Evolutionary conservation across 2,113 vertebrate genomes (phyloP).

Genomic region (Xyrauchen texanus): DNA sequence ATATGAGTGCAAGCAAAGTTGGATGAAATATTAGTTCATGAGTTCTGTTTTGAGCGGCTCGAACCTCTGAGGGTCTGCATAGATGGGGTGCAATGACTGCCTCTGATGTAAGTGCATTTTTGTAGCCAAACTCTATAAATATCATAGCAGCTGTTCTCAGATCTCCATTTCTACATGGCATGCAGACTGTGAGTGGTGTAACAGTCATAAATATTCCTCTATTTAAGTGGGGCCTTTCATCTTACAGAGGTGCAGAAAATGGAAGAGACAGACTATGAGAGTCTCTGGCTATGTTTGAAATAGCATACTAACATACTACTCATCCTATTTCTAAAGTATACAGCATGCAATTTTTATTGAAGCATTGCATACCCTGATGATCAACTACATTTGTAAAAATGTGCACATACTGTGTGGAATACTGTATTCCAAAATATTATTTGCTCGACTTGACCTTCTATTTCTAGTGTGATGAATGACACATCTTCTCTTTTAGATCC

Average conservation of each 20-base stretch:
- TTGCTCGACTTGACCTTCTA: no score
- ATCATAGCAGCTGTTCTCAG: constrained; percentile 39
- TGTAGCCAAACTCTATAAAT: constrained; percentile 20
- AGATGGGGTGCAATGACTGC: constrained; percentile 5
- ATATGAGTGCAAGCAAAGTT: constrained; percentile 8
- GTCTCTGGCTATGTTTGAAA: not conserved
- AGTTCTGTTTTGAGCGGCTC: not conserved
- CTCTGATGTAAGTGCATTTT: constrained; percentile 8
- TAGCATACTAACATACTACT: not conserved
- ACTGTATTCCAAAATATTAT: no score
- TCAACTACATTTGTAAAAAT: no score
- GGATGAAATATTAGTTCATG: constrained; percentile 10
- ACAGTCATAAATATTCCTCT: constrained; percentile 10
- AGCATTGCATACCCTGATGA: no score
- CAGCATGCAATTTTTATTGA: no score
- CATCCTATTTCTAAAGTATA: not conserved
- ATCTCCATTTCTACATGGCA: not conserved
- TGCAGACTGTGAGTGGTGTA: constrained; percentile 1
- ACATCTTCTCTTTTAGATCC: no score
- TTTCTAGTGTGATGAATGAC: no score
- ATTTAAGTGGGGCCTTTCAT: constrained; percentile 12
- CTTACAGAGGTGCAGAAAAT: not conserved
- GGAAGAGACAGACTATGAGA: not conserved
- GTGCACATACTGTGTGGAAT: no score
- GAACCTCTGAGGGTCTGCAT: not conserved